These are phyloP conservation scores for Nephrotoma appendiculata DNA, from an alignment of 2,888 invertebrate genomes.

Conservation along the genomic window DNA sequence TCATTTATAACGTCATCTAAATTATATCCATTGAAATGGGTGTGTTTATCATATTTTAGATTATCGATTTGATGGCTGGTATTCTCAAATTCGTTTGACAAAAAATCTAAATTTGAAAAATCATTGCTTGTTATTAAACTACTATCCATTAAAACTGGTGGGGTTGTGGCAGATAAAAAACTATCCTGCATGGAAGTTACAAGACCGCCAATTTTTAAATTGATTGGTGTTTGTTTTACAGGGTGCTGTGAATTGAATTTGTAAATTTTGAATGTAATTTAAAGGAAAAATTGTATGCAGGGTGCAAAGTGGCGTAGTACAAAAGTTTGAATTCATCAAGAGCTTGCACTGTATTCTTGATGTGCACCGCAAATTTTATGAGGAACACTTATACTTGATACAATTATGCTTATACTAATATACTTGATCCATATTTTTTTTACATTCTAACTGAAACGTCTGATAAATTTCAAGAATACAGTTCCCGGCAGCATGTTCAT, in stretches of 20 bases:
- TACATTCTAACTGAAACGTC: no score
- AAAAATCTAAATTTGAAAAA: slow-evolving; percentile 19
- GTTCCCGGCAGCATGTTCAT: no score
- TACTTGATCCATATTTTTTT: no score
- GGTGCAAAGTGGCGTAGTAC: neutral
- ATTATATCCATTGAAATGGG: slow-evolving; percentile 20
- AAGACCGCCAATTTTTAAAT: slow-evolving; percentile 29
- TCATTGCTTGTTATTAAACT: slow-evolving; percentile 31
- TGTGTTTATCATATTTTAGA: neutral
- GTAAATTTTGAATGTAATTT: neutral
- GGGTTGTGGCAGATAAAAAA: slow-evolving; percentile 29
- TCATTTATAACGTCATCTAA: slow-evolving; percentile 28
- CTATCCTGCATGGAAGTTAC: slow-evolving; percentile 31
- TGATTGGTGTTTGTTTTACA: slow-evolving; percentile 9
- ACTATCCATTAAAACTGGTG: slow-evolving; percentile 27
- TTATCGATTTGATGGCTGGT: neutral
- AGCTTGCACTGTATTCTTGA: no score
- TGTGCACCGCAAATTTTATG: no score
- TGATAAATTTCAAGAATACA: no score
- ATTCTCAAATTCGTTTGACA: slow-evolving; percentile 9
- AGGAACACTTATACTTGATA: no score
- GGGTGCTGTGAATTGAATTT: neutral
- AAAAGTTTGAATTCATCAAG: neutral
- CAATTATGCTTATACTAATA: no score
- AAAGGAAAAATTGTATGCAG: neutral